phyloP scores from a whole-genome alignment of 2,113 vertebrate species.

The Anolis sagrei region DNA sequence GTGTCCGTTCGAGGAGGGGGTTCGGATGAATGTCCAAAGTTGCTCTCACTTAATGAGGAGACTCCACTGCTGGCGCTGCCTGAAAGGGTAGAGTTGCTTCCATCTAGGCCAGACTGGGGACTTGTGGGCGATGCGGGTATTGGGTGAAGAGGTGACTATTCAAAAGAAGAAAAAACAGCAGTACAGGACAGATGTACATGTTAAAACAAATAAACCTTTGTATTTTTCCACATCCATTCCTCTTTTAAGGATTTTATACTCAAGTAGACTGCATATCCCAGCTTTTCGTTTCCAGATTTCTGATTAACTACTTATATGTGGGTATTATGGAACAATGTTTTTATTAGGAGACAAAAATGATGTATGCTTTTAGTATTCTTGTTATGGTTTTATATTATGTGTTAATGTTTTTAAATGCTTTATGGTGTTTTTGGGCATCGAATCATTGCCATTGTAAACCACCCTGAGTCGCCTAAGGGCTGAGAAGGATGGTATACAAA shows the following conservation, averaged over 20 bases:
- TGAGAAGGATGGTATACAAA: too few species aligned
- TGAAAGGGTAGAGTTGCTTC: conserved; percentile 94
- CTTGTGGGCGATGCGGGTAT: conserved; percentile 95
- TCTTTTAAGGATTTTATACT: conserved; percentile 19
- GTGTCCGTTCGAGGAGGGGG: conserved; percentile 88
- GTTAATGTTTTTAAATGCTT: too few species aligned
- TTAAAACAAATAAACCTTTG: conserved; percentile 47
- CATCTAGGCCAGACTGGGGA: conserved; percentile 92
- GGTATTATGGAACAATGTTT: background rate
- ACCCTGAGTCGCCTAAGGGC: too few species aligned
- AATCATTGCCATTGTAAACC: too few species aligned
- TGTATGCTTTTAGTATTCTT: too few species aligned
- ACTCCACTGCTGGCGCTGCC: conserved; percentile 97
- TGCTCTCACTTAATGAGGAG: conserved; percentile 94
- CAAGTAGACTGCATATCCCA: background rate
- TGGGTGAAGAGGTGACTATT: conserved; percentile 92
- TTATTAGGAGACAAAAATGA: too few species aligned
- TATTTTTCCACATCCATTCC: background rate
- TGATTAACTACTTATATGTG: background rate
- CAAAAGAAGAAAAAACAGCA: conserved; percentile 45
- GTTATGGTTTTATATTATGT: too few species aligned
- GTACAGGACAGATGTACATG: conserved; percentile 35
- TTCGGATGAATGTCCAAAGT: conserved; percentile 86
- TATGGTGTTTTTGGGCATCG: too few species aligned
- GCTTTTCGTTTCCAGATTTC: background rate